Evolutionary conservation across 2,113 vertebrate genomes (phyloP).

Genomic region (Shinisaurus crocodilurus): DNA sequence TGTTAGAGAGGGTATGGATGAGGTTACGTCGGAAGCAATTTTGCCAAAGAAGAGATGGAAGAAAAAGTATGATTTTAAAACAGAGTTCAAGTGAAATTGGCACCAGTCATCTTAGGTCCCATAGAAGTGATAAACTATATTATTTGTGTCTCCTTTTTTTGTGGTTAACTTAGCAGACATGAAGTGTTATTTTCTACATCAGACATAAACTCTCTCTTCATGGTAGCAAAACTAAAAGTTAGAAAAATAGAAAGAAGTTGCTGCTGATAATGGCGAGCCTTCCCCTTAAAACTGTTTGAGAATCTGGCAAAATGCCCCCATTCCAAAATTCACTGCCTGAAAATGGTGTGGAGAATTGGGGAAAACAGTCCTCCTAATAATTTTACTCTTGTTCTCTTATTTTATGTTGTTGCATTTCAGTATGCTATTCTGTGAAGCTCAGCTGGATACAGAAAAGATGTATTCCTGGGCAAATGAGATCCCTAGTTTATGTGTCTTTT

Average conservation of each 20-base stretch:
- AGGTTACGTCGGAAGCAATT: background rate
- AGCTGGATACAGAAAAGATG: background rate
- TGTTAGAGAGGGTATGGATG: background rate
- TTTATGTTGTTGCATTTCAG: slow-evolving; percentile 15
- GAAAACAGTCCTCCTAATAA: background rate
- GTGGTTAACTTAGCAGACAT: background rate
- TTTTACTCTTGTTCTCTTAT: background rate
- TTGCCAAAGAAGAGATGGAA: background rate
- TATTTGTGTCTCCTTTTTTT: background rate
- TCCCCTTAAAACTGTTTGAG: background rate
- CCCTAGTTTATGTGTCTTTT: background rate
- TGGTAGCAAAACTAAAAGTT: background rate
- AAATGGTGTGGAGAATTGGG: background rate
- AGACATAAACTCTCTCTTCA: background rate
- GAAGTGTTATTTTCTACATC: background rate
- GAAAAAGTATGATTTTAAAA: background rate
- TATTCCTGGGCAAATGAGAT: background rate
- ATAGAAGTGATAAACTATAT: background rate
- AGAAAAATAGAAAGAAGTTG: background rate
- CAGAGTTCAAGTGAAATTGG: background rate
- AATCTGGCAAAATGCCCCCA: background rate
- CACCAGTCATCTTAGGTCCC: background rate
- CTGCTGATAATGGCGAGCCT: background rate
- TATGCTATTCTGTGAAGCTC: background rate
- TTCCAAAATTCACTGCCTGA: background rate